Base-by-base conservation (phyloP, 2,113 vertebrate species). In the Lonchura striata region DNA sequence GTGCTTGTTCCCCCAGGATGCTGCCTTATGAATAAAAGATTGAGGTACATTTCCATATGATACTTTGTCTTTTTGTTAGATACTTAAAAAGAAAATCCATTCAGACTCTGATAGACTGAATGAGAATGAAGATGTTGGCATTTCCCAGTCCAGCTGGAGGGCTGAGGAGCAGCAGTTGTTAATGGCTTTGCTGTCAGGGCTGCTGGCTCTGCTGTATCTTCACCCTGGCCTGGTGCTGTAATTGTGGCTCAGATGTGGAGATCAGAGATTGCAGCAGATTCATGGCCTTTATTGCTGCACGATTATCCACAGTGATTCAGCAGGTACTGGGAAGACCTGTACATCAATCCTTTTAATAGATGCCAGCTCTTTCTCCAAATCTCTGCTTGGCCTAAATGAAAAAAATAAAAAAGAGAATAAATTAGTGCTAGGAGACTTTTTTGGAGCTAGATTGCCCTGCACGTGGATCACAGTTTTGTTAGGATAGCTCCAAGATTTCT, bases 191-290 rank as follows among this genome's bases (percentile, higher is more conserved):
- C 61, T 86, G 92, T 70, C 82, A 68, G 47, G 56, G 79, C 6
- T 64, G 66, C 28, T 76, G 53, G 68, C 71, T 85, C 2, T 61
- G 61, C 59, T 18, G 46, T 47, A 37, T 75, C 68, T 27, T 9
- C 47, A 0, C 49, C 57, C 1, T 6, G 60, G 44, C 25, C 53
- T 78, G 66, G 31, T 0, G 0, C 44, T 68, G 54, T 63, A 90
- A 82, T 65, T 82, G 89, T 72, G 69, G 78, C 71, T 92, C 65
- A 72, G 76, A 52, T 28, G 3, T 18, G 4, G 39, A 92, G 90
- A 92, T 86, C 41, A 82, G 82, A 95, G 72, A 88, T 80, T 92
- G 60, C 69, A 94, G 71, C 83, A 85, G 79, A 90, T 86, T 75
- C 78, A 33, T 68, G 77, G 82, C 23, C 61, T 91, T 95, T 57